These are phyloP conservation scores for Uropsilus gracilis DNA, from an alignment of 2,113 vertebrate species.

Conservation along the genomic window DNA sequence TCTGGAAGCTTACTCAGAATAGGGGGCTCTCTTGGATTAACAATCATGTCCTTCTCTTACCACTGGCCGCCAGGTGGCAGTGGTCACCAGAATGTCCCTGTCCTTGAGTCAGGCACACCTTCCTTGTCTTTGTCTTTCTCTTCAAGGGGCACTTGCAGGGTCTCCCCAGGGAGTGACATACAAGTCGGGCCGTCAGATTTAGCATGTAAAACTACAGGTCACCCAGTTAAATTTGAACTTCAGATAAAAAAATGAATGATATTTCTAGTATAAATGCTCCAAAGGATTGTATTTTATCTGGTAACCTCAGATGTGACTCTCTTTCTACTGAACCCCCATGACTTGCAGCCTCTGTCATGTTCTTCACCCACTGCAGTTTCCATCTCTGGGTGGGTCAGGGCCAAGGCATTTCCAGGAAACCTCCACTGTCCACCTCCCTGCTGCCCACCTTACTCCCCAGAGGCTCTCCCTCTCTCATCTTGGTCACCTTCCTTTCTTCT, in stretches of 20 bases:
- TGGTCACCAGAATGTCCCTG: background rate
- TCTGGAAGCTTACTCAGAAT: background rate
- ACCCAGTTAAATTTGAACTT: background rate
- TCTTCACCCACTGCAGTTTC: background rate
- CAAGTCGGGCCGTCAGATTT: background rate
- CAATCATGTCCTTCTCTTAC: background rate
- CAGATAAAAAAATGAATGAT: background rate
- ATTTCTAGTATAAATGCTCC: background rate
- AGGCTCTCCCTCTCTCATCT: background rate
- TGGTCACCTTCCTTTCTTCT: background rate
- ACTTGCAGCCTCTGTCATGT: background rate
- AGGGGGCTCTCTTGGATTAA: background rate
- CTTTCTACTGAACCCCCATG: rapidly evolving
- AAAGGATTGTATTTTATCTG: background rate
- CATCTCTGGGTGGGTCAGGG: rapidly evolving
- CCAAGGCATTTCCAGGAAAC: background rate
- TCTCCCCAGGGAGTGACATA: background rate
- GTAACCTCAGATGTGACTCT: background rate
- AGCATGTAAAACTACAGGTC: background rate
- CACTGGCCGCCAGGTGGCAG: background rate
- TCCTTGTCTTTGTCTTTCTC: background rate
- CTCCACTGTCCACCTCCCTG: background rate
- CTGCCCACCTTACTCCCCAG: background rate
- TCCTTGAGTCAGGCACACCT: background rate
- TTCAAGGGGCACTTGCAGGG: background rate